A percentile compares a stretch with the other conserved stretches of the same genome.
phyloP scores from a whole-genome alignment of 1,140 invertebrate species.

The Ceratosolen fusciceps region DNA sequence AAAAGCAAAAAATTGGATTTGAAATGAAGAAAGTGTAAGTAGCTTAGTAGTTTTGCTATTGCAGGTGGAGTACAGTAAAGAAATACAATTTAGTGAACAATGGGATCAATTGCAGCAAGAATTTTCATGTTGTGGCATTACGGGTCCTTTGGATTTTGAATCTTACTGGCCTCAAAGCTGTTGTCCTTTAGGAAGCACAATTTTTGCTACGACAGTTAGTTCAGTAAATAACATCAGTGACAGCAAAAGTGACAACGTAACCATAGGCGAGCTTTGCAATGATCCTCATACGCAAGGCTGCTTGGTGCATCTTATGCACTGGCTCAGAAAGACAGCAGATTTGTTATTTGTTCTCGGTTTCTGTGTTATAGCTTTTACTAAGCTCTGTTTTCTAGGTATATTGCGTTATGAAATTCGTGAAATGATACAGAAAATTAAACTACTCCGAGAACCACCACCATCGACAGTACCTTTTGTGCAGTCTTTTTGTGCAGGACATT shows the following conservation, averaged over 20 bases:
- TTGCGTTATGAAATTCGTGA: slow-evolving; percentile 87
- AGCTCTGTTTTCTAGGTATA: slow-evolving; percentile 91
- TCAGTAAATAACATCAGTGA: background rate
- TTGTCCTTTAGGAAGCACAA: slow-evolving; percentile 54
- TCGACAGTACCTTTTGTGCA: slow-evolving; percentile 61
- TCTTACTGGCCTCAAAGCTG: slow-evolving; percentile 70
- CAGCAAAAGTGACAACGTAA: background rate
- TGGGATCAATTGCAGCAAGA: slow-evolving; percentile 87
- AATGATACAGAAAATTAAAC: slow-evolving; percentile 90
- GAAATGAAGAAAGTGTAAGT: too few relatives aligned
- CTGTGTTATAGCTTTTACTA: slow-evolving; percentile 91
- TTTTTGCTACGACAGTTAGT: background rate
- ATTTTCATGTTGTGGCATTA: slow-evolving; percentile 84
- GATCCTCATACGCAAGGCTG: slow-evolving; percentile 74
- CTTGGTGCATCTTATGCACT: slow-evolving; percentile 78
- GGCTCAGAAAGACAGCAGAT: slow-evolving; percentile 84
- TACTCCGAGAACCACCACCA: slow-evolving; percentile 71
- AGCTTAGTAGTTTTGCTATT: too few relatives aligned
- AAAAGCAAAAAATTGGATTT: too few relatives aligned
- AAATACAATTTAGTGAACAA: slow-evolving; percentile 80
- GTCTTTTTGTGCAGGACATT: slow-evolving; percentile 59
- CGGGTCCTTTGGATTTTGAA: slow-evolving; percentile 77
- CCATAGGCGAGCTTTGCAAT: slow-evolving; percentile 61
- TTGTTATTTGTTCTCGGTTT: slow-evolving; percentile 88
- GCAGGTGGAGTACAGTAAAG: slow-evolving; percentile 80